phyloP scores from a whole-genome alignment of 2,113 vertebrate genomes.

The Edolisoma coerulescens region DNA sequence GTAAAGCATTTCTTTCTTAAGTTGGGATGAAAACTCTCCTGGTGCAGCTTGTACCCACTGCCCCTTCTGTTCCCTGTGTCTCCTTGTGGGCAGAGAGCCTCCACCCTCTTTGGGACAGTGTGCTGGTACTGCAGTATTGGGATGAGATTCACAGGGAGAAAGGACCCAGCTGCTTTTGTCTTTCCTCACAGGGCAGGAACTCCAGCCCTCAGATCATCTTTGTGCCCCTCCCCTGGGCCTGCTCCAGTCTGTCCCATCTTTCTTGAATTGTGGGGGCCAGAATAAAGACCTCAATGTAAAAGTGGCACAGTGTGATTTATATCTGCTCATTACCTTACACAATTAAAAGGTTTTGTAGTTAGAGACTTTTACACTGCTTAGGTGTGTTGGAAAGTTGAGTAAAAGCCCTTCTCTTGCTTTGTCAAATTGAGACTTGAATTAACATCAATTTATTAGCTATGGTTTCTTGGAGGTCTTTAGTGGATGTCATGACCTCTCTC shows the following conservation, averaged over 20 bases:
- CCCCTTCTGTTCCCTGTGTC: not conserved
- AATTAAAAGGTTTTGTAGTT: not conserved
- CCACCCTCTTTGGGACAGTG: not conserved
- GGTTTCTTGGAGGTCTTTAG: not conserved
- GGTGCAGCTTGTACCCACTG: accelerated
- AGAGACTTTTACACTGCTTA: accelerated
- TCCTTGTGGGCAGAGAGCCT: not conserved
- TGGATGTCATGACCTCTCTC: not conserved
- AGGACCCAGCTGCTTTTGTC: not conserved
- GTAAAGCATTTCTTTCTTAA: not conserved
- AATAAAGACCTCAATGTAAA: not conserved
- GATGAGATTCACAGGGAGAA: not conserved
- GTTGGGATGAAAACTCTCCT: not conserved
- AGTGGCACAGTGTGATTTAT: not conserved
- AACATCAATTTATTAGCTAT: not conserved
- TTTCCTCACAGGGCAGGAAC: not conserved
- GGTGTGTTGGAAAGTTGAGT: not conserved
- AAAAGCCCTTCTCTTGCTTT: not conserved
- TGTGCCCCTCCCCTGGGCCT: not conserved
- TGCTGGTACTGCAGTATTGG: not conserved
- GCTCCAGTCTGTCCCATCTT: not conserved
- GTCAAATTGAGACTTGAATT: not conserved
- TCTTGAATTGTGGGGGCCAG: not conserved
- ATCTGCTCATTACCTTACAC: not conserved
- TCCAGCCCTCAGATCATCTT: not conserved